Evolutionary conservation across 2,113 vertebrate genomes (phyloP).

Genomic region (Plecturocebus donacophilus): DNA sequence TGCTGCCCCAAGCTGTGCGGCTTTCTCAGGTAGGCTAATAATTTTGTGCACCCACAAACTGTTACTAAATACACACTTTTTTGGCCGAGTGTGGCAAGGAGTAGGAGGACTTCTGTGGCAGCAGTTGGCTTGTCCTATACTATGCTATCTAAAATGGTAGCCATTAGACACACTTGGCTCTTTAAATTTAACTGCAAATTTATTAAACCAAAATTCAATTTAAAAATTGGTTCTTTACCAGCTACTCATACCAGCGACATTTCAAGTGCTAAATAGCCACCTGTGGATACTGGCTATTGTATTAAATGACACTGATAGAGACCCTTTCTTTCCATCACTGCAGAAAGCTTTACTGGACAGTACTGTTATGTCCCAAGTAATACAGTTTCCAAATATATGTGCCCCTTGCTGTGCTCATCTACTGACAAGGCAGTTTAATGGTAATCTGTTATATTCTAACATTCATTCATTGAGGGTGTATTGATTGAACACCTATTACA

Average conservation of each 20-base stretch:
- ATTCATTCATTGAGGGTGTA: background rate
- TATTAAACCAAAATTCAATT: background rate
- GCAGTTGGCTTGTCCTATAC: background rate
- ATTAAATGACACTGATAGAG: background rate
- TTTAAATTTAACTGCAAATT: conserved; percentile 24
- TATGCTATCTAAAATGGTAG: background rate
- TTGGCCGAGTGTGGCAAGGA: background rate
- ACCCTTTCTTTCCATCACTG: background rate
- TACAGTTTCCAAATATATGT: background rate
- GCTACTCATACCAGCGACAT: background rate
- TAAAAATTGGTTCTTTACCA: background rate
- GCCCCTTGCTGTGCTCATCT: background rate
- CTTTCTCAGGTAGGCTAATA: background rate
- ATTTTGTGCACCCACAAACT: background rate
- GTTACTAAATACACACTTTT: background rate
- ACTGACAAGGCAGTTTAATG: background rate
- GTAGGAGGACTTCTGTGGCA: background rate
- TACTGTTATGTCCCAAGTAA: background rate
- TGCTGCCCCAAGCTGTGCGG: background rate
- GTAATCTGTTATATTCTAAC: background rate
- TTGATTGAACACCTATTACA: background rate
- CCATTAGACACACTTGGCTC: background rate
- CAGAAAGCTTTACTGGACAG: background rate
- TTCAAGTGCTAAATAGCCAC: background rate
- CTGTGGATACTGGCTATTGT: background rate